Percentiles rank a stretch among this genome's conserved stretches.
phyloP scores from a whole-genome alignment of 2,888 invertebrate species.

The Dicranocentrus wangi region DNA sequence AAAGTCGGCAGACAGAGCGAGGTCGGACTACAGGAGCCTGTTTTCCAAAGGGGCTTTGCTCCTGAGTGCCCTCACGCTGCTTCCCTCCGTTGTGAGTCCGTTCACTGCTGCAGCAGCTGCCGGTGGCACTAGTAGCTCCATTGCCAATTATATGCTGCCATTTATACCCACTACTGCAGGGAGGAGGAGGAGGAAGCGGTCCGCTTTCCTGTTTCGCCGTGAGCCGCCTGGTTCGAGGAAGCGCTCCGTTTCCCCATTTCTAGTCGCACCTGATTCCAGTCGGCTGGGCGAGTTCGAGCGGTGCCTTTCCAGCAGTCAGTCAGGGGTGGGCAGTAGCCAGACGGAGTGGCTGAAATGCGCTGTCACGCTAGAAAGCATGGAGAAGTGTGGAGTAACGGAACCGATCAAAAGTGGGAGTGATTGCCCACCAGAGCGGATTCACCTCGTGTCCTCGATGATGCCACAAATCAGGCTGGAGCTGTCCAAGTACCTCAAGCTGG shows the following conservation, averaged over 20 bases:
- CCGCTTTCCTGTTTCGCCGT: no score
- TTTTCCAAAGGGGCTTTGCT: conserved; percentile 72
- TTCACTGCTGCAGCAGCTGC: conserved; percentile 56
- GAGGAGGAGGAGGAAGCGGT: conserved; percentile 45
- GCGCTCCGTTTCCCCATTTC: no score
- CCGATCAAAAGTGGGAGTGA: no score
- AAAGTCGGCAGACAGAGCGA: conserved; percentile 61
- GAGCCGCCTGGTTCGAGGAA: no score
- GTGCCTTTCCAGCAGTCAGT: conserved; percentile 43
- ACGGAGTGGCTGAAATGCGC: conserved; percentile 50
- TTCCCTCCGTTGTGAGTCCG: conserved; percentile 66
- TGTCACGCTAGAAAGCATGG: no score
- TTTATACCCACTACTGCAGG: conserved; percentile 43
- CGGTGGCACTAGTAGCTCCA: conserved; percentile 30
- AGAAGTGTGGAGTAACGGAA: no score
- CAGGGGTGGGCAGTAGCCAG: no score
- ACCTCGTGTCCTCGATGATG: conserved; percentile 12
- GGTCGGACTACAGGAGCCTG: conserved; percentile 66
- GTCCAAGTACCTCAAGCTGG: conserved; percentile 61
- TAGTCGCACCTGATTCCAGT: background rate
- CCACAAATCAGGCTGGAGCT: conserved; percentile 62
- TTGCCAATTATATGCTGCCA: conserved; percentile 64
- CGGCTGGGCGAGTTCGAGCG: conserved; percentile 45
- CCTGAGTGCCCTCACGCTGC: conserved; percentile 69
- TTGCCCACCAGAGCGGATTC: conserved; percentile 29